These are phyloP conservation scores for Hypotaenidia okinawae DNA, from an alignment of 2,797 vertebrate species.

Conservation along the genomic window DNA sequence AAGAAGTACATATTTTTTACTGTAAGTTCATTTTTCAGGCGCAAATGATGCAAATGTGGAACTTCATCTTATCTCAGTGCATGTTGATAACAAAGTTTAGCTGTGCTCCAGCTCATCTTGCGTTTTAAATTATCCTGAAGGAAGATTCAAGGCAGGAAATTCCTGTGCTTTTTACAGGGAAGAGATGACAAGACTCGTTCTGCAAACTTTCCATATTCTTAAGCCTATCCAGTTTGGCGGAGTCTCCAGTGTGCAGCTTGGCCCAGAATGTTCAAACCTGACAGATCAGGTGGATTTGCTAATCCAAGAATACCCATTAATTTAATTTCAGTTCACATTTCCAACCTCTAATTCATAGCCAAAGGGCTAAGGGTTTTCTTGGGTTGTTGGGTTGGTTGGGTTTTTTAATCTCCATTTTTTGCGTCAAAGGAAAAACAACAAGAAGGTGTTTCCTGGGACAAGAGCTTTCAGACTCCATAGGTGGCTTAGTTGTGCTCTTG, in stretches of 20 bases:
- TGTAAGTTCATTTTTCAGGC: neutral
- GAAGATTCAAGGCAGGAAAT: neutral
- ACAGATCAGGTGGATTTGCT: neutral
- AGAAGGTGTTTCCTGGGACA: neutral
- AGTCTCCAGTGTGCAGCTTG: neutral
- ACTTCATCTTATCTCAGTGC: neutral
- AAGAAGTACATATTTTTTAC: neutral
- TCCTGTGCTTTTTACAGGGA: neutral
- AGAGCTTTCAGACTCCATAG: neutral
- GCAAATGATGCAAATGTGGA: neutral
- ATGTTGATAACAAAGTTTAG: neutral
- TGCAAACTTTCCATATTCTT: neutral
- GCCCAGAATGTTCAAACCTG: rapidly evolving
- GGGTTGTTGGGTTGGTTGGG: neutral
- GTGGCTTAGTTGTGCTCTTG: neutral
- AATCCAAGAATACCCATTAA: neutral
- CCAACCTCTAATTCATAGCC: neutral
- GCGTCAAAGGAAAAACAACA: neutral
- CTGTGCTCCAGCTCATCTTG: neutral
- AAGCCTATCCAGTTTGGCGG: rapidly evolving
- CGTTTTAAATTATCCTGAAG: neutral
- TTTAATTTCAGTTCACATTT: neutral
- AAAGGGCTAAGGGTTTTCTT: neutral
- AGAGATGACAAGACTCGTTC: neutral
- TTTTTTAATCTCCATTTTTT: neutral